Evolutionary conservation across 2,888 invertebrate genomes (phyloP).

Genomic region (Ditula angustiorana): DNA sequence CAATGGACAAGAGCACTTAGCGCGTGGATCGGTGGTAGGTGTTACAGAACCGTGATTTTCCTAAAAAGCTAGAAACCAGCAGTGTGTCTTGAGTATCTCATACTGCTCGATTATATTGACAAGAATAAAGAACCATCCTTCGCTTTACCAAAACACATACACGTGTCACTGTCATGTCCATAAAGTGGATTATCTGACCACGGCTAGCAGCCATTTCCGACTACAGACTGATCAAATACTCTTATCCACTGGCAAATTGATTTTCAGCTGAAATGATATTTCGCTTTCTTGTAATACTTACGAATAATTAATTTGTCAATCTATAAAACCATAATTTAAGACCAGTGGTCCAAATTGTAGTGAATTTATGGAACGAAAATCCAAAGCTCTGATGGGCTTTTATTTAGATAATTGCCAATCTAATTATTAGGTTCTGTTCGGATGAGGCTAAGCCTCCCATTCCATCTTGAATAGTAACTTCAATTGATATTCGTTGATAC

Average conservation of each 20-base stretch:
- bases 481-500: background rate
- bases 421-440: background rate
- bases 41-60: too few relatives aligned
- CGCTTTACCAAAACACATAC: background rate
- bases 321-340: too few relatives aligned
- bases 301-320: too few relatives aligned
- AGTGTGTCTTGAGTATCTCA: too few relatives aligned
- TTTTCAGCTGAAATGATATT: background rate
- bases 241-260: background rate
- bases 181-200: background rate
- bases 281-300: too few relatives aligned
- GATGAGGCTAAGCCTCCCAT: background rate
- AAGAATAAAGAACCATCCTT: too few relatives aligned
- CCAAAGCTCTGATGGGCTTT: background rate
- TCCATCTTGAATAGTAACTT: background rate
- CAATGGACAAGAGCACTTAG: background rate
- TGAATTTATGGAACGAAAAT: background rate
- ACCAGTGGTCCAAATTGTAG: background rate
- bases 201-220: background rate
- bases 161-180: background rate
- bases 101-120: too few relatives aligned
- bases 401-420: background rate
- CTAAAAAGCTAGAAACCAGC: too few relatives aligned
- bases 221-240: background rate
- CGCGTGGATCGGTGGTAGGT: too few relatives aligned